These are phyloP conservation scores for Platyscapa corneri DNA, from an alignment of 1,140 invertebrate species.

Conservation along the genomic window DNA sequence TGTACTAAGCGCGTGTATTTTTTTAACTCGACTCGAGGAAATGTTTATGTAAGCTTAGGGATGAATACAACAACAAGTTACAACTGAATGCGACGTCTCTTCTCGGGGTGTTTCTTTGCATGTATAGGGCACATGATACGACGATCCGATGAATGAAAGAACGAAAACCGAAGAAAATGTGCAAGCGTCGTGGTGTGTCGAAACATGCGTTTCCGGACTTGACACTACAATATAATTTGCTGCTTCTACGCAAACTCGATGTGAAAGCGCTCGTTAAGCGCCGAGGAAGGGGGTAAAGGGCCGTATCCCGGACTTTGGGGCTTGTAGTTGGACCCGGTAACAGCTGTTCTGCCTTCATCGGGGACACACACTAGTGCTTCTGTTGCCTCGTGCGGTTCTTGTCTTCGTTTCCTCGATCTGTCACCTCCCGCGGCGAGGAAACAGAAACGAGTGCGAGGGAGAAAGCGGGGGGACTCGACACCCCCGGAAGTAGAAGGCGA, in stretches of 20 bases:
- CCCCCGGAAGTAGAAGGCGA: conserved; percentile 21
- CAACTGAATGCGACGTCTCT: too few relatives aligned
- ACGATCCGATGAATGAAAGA: not conserved
- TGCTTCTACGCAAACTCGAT: not conserved
- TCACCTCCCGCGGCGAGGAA: not conserved
- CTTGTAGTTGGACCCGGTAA: too few relatives aligned
- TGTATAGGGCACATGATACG: too few relatives aligned
- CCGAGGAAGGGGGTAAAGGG: not conserved
- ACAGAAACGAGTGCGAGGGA: not conserved
- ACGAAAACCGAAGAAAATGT: not conserved
- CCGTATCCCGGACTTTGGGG: not conserved
- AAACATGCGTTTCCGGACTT: not conserved
- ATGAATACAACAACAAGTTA: too few relatives aligned
- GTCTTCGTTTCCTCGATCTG: not conserved
- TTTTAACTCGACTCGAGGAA: too few relatives aligned
- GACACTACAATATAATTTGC: not conserved
- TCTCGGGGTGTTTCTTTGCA: not conserved
- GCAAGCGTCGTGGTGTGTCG: not conserved
- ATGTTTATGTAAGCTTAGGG: not conserved
- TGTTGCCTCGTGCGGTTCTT: not conserved
- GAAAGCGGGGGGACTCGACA: not conserved
- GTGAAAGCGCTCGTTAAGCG: not conserved
- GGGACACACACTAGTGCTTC: not conserved
- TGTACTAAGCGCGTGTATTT: too few relatives aligned
- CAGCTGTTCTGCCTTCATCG: not conserved